Base-by-base conservation (phyloP, 37 sponge, comb jelly and placozoan genomes). In the Cladorhizidae sp. region DNA sequence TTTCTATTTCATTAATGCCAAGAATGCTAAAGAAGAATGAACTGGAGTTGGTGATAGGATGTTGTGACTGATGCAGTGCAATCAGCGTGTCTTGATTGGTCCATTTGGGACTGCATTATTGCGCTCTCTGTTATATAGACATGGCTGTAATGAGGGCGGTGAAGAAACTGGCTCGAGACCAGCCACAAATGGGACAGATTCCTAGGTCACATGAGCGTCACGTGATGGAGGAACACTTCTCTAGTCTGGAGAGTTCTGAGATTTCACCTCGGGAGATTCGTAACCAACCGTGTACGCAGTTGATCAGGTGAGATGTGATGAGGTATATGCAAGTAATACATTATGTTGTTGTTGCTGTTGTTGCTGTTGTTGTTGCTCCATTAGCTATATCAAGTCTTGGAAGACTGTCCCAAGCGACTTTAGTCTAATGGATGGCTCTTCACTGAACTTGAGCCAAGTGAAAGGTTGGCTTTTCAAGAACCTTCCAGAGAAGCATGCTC, bases 381-480 rank as follows among this genome's bases (percentile, higher is more conserved):
- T 28, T 23, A 76, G 77, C 25, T 76, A 59, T 38, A 80, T 89
- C 68, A 89, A 89, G 89, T 78, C 89, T 1, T 89, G 89, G 89
- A 40, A 37, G 29, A 0, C 25, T 22, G 78, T 89, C 7, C 89
- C 89, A 40, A 28, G 35, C 17, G 68, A 74, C 67, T 89, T 74
- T 67, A 52, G 35, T 56, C 2, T 38, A 21, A 14, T 89, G 36
- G 14, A 18, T 28, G 40, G 43, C 23, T 40, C 62, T 42, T 40
- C 75, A 18, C 55, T 89, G 39, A 61, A 86, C 36, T 65, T 70
- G 23, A 58, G 32, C 0, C 28, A 80, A 18, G 18, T 86, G 8
- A 90, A 77, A 62, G 77, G 74, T 0, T 90, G 91, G 91, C 77
- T 90, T 29, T 86, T 86, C 59, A 75, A 74, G 56, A 80, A 90